Evolutionary conservation across 2,113 vertebrate genomes (phyloP), one percentile per base, ranked within the genome.

Genomic region (Rhizomys pruinosus): DNA sequence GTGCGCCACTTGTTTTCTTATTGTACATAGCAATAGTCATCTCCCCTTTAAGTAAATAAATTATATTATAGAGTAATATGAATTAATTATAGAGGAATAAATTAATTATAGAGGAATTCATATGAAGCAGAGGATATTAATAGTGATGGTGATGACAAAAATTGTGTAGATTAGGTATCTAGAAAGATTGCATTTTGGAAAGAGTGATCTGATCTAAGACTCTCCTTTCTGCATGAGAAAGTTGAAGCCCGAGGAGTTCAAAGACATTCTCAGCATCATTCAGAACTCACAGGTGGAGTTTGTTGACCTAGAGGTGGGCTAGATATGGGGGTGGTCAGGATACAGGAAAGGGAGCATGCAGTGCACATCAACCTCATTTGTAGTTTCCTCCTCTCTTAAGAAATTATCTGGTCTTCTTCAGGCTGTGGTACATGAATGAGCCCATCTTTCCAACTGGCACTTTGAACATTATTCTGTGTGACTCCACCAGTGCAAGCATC

Each of bases 111-210:
- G 79, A 78, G n/a, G 29, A 72, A 42, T 29, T n/a, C n/a, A n/a
- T n/a, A 87, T n/a, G 59, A 77, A 72, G 25, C 16, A 55, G 57
- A 44, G 5, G 2, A 81, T 34, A 57, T 8, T 34, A 1, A 63
- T 13, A 22, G 8, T 52, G 11, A 74, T 3, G 2, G 7, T 13
- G 39, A 42, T 20, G 3, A 32, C n/a, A 57, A 74, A 69, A 69
- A 44, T 20, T 23, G 17, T 47, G 7, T 29, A 69, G n/a, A 74
- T 37, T 52, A 52, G 44, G 39, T 22, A 47, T 0, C 1, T 39
- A 52, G 27, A 80, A 92, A 61, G 42, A 57, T 74, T 44, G n/a
- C 19, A 20, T 86, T 86, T 93, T 76, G 29, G 29, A 85, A 93
- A 87, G 20, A n/a, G 4, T 29, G 63, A 92, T 64, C n/a, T 29